Evolutionary conservation across 2,113 vertebrate genomes (phyloP).

Genomic region (Ctenodactylus gundi): DNA sequence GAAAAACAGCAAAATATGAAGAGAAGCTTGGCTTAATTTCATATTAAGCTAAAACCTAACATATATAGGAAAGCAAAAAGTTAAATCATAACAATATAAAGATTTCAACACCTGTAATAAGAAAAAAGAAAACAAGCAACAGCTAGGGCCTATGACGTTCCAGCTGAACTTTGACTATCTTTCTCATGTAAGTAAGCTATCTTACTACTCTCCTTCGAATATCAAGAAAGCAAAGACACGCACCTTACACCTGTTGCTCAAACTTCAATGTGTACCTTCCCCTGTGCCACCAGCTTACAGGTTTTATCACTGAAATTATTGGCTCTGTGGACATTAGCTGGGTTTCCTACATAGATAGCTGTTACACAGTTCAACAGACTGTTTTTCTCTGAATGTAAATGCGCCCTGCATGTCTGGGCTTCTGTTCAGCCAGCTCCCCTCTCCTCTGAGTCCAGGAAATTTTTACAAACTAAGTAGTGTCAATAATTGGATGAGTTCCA

Average conservation of each 20-base stretch:
- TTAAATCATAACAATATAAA: slow-evolving; percentile 33
- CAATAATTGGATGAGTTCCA: slow-evolving; percentile 55
- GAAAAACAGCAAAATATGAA: not conserved
- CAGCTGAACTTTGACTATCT: slow-evolving; percentile 49
- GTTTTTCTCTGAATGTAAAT: slow-evolving; percentile 62
- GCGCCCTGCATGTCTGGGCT: not conserved
- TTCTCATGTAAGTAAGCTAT: slow-evolving; percentile 67
- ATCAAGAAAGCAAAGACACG: slow-evolving; percentile 46
- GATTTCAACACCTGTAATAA: slow-evolving; percentile 25
- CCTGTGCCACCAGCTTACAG: slow-evolving; percentile 57
- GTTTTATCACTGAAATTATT: slow-evolving; percentile 56
- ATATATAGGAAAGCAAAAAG: not conserved
- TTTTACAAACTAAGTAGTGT: slow-evolving; percentile 59
- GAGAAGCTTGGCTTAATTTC: not conserved
- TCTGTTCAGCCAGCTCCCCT: not conserved
- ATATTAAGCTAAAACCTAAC: slow-evolving; percentile 36
- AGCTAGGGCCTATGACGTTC: not conserved
- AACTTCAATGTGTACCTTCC: slow-evolving; percentile 66
- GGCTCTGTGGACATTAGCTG: slow-evolving; percentile 43
- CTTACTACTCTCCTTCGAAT: slow-evolving; percentile 63
- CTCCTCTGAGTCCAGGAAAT: slow-evolving; percentile 29
- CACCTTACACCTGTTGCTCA: slow-evolving; percentile 63
- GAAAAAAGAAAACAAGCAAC: not conserved
- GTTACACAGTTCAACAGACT: slow-evolving; percentile 27
- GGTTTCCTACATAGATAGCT: slow-evolving; percentile 51